Percentiles rank a stretch among this genome's conserved stretches.
phyloP scores from a whole-genome alignment of 2,888 invertebrate species.

The Sipha maydis region DNA sequence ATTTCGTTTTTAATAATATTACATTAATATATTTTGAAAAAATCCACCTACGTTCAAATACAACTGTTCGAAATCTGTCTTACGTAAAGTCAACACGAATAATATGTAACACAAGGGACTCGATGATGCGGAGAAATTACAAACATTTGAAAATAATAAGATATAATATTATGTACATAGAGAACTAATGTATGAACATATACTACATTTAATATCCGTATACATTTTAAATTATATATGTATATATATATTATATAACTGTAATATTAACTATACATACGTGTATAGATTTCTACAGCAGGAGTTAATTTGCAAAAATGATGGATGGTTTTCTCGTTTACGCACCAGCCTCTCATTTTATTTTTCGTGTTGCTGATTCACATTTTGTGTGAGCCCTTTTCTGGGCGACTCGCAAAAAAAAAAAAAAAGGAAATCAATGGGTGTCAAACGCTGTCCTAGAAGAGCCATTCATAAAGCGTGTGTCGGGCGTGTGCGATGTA shows the following conservation, averaged over 20 bases:
- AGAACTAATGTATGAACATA: too few species aligned
- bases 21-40: neutral
- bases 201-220: too few species aligned
- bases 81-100: too few species aligned
- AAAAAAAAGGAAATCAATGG: neutral
- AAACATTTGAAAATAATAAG: neutral
- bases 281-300: neutral
- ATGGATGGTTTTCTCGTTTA: neutral
- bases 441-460: neutral
- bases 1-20: neutral
- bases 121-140: neutral
- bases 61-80: too few species aligned
- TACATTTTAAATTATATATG: too few species aligned
- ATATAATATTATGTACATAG: neutral
- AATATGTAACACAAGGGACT: neutral
- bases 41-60: too few species aligned
- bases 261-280: neutral
- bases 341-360: neutral
- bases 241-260: too few species aligned
- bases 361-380: neutral
- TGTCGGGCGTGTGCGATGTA: neutral
- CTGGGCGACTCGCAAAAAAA: neutral
- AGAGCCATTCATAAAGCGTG: neutral
- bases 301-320: constrained; percentile 1
- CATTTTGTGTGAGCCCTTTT: neutral